Evolutionary conservation across 2,113 vertebrate genomes (phyloP).

Genomic region (Trochalopteron elliotii): DNA sequence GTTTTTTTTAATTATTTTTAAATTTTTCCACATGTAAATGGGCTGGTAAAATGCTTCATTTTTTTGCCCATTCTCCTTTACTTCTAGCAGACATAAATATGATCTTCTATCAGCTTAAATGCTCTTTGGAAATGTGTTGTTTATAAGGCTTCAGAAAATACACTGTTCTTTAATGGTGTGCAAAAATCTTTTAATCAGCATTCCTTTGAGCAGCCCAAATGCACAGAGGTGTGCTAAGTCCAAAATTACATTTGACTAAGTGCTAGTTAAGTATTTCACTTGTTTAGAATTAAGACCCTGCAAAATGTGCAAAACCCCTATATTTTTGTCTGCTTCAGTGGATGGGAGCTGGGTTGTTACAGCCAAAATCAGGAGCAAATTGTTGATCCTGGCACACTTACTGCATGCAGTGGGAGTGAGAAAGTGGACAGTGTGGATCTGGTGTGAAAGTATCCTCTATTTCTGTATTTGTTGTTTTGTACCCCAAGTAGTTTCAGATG

Average conservation of each 20-base stretch:
- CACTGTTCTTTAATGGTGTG: background rate
- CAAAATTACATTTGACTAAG: background rate
- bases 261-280: background rate
- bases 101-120: background rate
- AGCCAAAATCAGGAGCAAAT: background rate
- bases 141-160: background rate
- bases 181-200: background rate
- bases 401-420: background rate
- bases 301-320: rapidly evolving
- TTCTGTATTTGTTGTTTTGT: background rate
- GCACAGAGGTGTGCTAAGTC: background rate
- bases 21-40: background rate
- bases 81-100: background rate
- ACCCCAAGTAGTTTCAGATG: background rate
- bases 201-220: background rate
- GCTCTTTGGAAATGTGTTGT: background rate
- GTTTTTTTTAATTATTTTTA: background rate
- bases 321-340: background rate
- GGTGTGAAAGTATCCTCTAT: background rate
- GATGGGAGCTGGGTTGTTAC: background rate
- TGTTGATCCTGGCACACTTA: background rate
- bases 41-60: background rate
- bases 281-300: background rate
- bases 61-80: background rate
- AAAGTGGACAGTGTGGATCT: background rate